Percentiles rank a stretch among this genome's conserved stretches.
These are phyloP conservation scores for Pholis gunnellus DNA, from an alignment of 2,113 vertebrate species.

Conservation along the genomic window DNA sequence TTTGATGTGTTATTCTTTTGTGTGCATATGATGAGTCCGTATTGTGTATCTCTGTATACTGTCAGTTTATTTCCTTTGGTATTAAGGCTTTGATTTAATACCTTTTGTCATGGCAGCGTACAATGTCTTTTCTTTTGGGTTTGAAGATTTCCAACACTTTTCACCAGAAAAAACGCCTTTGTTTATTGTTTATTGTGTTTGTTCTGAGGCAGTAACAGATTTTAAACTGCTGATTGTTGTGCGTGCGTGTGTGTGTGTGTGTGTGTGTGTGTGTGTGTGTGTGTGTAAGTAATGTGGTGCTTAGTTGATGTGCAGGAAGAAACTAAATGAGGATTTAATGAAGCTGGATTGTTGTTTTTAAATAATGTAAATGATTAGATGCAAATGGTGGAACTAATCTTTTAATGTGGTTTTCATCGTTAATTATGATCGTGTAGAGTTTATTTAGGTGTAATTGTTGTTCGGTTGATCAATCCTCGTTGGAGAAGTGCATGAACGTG, in stretches of 20 bases:
- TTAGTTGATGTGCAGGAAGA: constrained; percentile 13
- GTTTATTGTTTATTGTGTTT: constrained; percentile 10
- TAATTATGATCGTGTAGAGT: constrained; percentile 18
- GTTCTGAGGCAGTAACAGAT: constrained; percentile 5
- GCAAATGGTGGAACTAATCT: constrained; percentile 47
- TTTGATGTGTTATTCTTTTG: constrained; percentile 34
- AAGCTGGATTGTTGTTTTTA: constrained; percentile 44
- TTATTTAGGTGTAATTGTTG: constrained; percentile 13
- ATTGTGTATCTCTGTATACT: constrained; percentile 9
- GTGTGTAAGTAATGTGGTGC: background rate
- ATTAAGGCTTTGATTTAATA: constrained; percentile 12
- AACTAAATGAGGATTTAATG: constrained; percentile 51
- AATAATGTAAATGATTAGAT: constrained; percentile 49
- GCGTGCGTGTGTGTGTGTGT: background rate
- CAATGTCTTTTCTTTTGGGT: constrained; percentile 15
- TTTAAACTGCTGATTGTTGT: constrained; percentile 2
- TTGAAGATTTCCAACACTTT: constrained; percentile 2
- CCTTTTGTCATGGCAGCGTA: constrained; percentile 8
- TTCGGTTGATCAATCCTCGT: constrained; percentile 8
- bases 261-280: constrained; percentile 10
- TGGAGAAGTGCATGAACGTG: constrained; percentile 4
- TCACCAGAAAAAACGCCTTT: constrained; percentile 1
- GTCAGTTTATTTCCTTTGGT: constrained; percentile 20
- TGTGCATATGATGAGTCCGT: background rate
- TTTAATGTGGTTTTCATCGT: constrained; percentile 46